Evolutionary conservation across 2,113 vertebrate genomes (phyloP), one percentile per base, ranked within the genome.

Genomic region (Heptranchias perlo): DNA sequence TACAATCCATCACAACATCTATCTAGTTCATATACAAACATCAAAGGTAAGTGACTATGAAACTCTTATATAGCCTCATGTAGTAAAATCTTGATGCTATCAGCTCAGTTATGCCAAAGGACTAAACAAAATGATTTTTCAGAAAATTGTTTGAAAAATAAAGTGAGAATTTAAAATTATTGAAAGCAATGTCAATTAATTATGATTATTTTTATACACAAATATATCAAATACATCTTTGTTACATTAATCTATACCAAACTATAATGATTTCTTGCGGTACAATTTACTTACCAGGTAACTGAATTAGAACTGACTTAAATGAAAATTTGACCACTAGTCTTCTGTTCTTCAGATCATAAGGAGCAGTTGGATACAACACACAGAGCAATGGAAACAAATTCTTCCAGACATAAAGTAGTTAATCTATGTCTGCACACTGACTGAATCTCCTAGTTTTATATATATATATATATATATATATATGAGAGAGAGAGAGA

Each of bases 301-400:
- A 95, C 23, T 67, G 44, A 95, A 49, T 49, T 95, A 95, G 89
- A 92, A 92, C 28, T 95, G 62, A 95, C 10, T 94, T 44, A 94
- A 67, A 47, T 69, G 93, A 49, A 94, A 49, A 61, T 92, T 49
- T 95, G 44, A 95, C 39, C 64, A 69, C n/a, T 94, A 31, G 44
- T 69, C 64, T 69, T 95, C 64, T 49, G 16, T 44, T 47, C 62
- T 67, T 95, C n/a, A 35, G 23, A 49, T 35, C 49, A 49, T 95
- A 67, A 67, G 44, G n/a, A 94, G 44, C 62, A 94, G 93, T 95
- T 95, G 93, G 44, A 14, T 49, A 39, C 58, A 92, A 62, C 89
- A 61, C 25, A 31, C 10, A 69, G 93, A 95, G 23, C 64, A 67
- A 25, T 89, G 49, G 86, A 89, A 89, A 95, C 23, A 25, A 69